Evolutionary conservation across 1,140 invertebrate species (phyloP).

Genomic region (Brachystomella parvula): DNA sequence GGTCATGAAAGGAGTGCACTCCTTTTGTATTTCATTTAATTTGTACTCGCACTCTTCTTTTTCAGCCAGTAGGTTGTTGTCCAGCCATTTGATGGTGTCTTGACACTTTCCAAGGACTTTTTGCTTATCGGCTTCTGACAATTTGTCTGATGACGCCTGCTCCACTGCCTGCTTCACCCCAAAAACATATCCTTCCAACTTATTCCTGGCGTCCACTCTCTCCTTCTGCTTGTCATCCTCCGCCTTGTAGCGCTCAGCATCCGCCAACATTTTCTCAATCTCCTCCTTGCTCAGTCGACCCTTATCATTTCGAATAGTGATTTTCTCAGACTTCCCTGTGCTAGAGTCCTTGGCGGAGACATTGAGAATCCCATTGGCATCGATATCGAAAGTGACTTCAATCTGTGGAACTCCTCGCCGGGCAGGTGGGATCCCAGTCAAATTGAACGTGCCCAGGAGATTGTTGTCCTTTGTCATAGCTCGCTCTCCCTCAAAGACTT

Average conservation of each 20-base stretch:
- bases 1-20: constrained; percentile 37
- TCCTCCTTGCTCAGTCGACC: constrained; percentile 72
- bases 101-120: constrained; percentile 48
- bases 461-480: no score
- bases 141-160: constrained; percentile 40
- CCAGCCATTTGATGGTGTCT: constrained; percentile 44
- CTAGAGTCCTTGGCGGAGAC: constrained; percentile 69
- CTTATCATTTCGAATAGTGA: constrained; percentile 15
- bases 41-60: constrained; percentile 45
- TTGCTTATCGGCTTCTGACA: constrained; percentile 54
- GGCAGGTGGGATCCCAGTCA: no score
- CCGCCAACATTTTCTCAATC: constrained; percentile 83
- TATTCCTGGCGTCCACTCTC: constrained; percentile 55
- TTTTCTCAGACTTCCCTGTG: no score
- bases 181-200: neutral
- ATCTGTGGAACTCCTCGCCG: no score
- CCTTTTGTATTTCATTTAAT: constrained; percentile 44
- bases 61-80: constrained; percentile 48
- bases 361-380: no score
- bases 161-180: neutral
- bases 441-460: no score
- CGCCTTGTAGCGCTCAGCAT: no score
- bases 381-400: no score
- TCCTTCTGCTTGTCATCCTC: constrained; percentile 59
- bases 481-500: no score